These are phyloP conservation scores for Hypsibius dujardini DNA, from an alignment of 1,140 invertebrate species.

Conservation along the genomic window DNA sequence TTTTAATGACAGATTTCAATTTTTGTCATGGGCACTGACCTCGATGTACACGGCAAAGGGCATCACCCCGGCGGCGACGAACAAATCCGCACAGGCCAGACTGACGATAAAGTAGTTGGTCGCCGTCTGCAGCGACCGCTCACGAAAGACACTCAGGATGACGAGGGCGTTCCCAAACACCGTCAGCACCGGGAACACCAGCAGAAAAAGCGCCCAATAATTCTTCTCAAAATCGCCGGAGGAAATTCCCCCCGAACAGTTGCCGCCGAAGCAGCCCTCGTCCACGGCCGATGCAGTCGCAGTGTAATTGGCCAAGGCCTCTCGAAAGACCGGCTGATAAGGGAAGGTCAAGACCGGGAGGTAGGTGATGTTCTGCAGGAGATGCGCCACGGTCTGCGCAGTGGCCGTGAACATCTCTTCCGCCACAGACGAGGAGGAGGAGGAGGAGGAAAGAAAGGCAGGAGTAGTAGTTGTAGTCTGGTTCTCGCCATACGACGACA, in stretches of 20 bases:
- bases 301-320: not conserved
- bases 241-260: constrained; percentile 8
- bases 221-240: constrained; percentile 28
- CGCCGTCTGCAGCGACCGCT: constrained; percentile 71
- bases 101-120: constrained; percentile 98
- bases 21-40: constrained; percentile 44
- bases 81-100: constrained; percentile 82
- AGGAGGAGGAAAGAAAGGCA: too few relatives aligned
- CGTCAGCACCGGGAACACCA: constrained; percentile 77
- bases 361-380: constrained; percentile 20
- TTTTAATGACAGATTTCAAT: too few relatives aligned
- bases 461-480: too few relatives aligned
- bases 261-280: not conserved
- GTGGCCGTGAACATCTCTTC: constrained; percentile 4
- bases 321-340: too few relatives aligned
- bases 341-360: not conserved
- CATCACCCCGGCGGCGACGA: constrained; percentile 92
- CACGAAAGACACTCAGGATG: constrained; percentile 73
- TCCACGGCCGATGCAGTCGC: not conserved
- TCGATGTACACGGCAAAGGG: constrained; percentile 90
- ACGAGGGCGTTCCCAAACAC: constrained; percentile 91
- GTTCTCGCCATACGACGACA: too few relatives aligned
- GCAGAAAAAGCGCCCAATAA: constrained; percentile 64
- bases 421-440: not conserved
- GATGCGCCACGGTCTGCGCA: not conserved